A percentile compares a stretch with the other conserved stretches of the same genome.
These are phyloP conservation scores for Calameuta filiformis DNA, from an alignment of 2,888 invertebrate genomes.

Conservation along the genomic window DNA sequence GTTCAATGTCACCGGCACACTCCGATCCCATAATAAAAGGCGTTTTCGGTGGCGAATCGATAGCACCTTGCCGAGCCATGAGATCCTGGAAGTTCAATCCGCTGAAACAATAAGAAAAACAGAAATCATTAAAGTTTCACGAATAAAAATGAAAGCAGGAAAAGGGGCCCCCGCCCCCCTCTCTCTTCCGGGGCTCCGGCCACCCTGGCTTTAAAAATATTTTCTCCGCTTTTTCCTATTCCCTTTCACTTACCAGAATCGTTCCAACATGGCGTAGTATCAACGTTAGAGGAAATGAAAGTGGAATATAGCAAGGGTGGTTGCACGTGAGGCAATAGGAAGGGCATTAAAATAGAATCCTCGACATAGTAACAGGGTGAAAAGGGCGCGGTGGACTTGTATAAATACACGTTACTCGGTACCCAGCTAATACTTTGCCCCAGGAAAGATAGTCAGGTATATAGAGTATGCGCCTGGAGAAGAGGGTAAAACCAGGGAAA, in stretches of 20 bases:
- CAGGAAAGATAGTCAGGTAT: too few species aligned
- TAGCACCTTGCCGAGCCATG: slow-evolving; percentile 88
- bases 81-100: slow-evolving; percentile 91
- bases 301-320: too few species aligned
- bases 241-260: background rate
- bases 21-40: slow-evolving; percentile 91
- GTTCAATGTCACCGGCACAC: slow-evolving; percentile 86
- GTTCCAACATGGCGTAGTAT: background rate
- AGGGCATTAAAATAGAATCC: slow-evolving; percentile 33
- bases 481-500: slow-evolving; percentile 5
- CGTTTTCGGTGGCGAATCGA: slow-evolving; percentile 89
- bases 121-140: background rate
- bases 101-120: slow-evolving; percentile 71
- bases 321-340: background rate
- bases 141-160: background rate
- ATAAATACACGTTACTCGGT: slow-evolving; percentile 25
- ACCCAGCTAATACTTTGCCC: background rate
- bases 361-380: slow-evolving; percentile 21
- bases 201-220: background rate
- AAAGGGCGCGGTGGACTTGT: slow-evolving; percentile 14
- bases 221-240: background rate
- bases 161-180: background rate
- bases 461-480: background rate
- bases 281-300: too few species aligned
- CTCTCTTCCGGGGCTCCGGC: background rate